Evolutionary conservation across 1,140 invertebrate species (phyloP).

Genomic region (Drosophila dunni): DNA sequence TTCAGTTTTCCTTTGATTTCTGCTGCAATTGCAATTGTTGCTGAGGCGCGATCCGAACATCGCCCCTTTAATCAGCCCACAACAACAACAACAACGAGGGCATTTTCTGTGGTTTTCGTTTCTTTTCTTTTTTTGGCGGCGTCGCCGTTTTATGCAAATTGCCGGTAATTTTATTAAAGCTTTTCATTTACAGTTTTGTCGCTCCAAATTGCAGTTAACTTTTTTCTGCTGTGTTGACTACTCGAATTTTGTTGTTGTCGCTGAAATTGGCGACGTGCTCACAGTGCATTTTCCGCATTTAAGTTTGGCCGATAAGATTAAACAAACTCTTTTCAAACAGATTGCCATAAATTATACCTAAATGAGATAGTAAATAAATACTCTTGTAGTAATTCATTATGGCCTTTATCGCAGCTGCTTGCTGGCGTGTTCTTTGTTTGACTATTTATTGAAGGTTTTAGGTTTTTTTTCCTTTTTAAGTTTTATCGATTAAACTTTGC

Average conservation of each 20-base stretch:
- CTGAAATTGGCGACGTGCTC: constrained; percentile 68
- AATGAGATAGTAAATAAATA: constrained; percentile 31
- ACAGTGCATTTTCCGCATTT: constrained; percentile 65
- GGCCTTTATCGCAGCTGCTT: constrained; percentile 12
- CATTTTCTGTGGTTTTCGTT: constrained; percentile 67
- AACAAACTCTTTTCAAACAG: constrained; percentile 6
- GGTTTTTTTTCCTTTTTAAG: no score
- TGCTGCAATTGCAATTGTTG: constrained; percentile 47
- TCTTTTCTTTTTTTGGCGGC: constrained; percentile 44
- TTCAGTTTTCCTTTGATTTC: constrained; percentile 66
- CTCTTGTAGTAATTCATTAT: constrained; percentile 3
- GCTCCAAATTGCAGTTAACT: constrained; percentile 62
- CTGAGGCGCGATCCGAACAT: constrained; percentile 41
- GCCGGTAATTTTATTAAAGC: constrained; percentile 69
- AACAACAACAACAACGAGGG: constrained; percentile 34
- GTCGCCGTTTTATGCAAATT: constrained; percentile 74
- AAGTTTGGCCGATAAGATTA: constrained; percentile 9
- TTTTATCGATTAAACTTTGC: constrained; percentile 79
- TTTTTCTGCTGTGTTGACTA: constrained; percentile 62
- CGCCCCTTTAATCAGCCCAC: constrained; percentile 29
- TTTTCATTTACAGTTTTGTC: constrained; percentile 79
- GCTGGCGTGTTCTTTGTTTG: constrained; percentile 41
- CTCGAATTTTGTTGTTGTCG: constrained; percentile 69
- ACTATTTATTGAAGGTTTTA: constrained; percentile 54
- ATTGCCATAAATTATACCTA: neutral